phyloP scores from a whole-genome alignment of 2,113 vertebrate species.

The Elephas maximus region DNA sequence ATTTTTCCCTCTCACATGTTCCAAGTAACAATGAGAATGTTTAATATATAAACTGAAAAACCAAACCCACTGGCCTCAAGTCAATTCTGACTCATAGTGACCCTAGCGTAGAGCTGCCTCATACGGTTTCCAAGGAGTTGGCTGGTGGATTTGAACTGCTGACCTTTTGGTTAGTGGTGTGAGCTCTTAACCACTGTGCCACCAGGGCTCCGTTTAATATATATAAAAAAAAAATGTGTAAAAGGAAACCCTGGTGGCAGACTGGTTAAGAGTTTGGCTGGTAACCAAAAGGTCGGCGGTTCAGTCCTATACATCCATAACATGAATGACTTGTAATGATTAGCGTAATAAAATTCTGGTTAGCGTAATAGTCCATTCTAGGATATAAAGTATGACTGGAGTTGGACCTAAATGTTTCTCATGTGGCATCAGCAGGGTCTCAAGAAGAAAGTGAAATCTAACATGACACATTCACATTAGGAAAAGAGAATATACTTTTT shows the following conservation, averaged over 20 bases:
- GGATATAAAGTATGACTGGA: background rate
- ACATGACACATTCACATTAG: slow-evolving; percentile 42
- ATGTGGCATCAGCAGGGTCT: background rate
- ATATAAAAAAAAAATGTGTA: background rate
- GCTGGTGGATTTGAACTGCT: too few species aligned
- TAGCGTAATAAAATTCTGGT: slow-evolving; percentile 41
- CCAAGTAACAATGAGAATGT: slow-evolving; percentile 20
- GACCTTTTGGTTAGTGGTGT: too few species aligned
- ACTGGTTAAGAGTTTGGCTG: too few species aligned
- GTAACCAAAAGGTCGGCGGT: too few species aligned
- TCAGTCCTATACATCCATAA: background rate
- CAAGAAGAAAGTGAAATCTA: slow-evolving; percentile 6
- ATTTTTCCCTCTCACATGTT: background rate
- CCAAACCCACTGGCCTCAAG: too few species aligned
- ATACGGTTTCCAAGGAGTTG: too few species aligned
- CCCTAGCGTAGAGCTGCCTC: too few species aligned
- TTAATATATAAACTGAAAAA: background rate
- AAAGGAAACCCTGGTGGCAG: background rate
- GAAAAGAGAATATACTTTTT: slow-evolving; percentile 30
- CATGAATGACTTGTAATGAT: background rate
- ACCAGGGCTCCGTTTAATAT: background rate
- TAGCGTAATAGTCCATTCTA: background rate
- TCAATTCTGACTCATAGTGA: too few species aligned
- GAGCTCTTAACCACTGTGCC: too few species aligned
- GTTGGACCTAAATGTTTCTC: slow-evolving; percentile 1